These are phyloP conservation scores for Orius laevigatus DNA, from an alignment of 1,140 invertebrate genomes.

Conservation along the genomic window DNA sequence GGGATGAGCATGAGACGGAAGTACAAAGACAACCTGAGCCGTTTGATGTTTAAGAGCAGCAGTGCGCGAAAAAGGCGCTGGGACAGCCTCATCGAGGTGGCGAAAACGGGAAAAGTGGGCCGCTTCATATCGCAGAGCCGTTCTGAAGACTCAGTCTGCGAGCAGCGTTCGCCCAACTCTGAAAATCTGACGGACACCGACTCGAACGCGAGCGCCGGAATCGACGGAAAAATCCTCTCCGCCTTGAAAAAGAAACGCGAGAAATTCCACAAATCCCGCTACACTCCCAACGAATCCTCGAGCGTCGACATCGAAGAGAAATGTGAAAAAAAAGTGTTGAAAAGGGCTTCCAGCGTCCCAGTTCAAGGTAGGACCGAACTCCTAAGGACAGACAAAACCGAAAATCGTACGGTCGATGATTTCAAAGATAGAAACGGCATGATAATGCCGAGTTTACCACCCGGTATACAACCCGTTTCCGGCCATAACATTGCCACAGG, in stretches of 20 bases:
- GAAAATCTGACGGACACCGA: slow-evolving; percentile 29
- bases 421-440: slow-evolving; percentile 30
- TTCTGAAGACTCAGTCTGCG: slow-evolving; percentile 69
- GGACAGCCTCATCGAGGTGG: slow-evolving; percentile 69
- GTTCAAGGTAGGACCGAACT: slow-evolving; percentile 17
- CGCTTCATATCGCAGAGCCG: slow-evolving; percentile 52
- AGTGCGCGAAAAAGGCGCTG: slow-evolving; percentile 31
- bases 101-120: slow-evolving; percentile 57
- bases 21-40: slow-evolving; percentile 12
- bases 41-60: slow-evolving; percentile 15
- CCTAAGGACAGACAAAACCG: slow-evolving; percentile 11
- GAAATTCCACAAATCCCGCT: slow-evolving; percentile 58
- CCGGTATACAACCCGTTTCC: slow-evolving; percentile 43
- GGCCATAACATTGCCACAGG: slow-evolving; percentile 41
- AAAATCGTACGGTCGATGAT: slow-evolving; percentile 10
- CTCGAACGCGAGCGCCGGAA: slow-evolving; percentile 28
- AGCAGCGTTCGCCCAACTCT: slow-evolving; percentile 16
- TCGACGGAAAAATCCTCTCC: slow-evolving; percentile 34
- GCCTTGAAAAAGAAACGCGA: slow-evolving; percentile 57
- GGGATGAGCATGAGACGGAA: slow-evolving; percentile 15
- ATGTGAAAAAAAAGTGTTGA: slow-evolving; percentile 27
- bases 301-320: slow-evolving; percentile 26
- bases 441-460: slow-evolving; percentile 35
- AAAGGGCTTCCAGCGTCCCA: slow-evolving; percentile 40
- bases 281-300: slow-evolving; percentile 37